A percentile compares a stretch with the other conserved stretches of the same genome.
Conservation (phyloP, 2,797 vertebrate species). For the Sebastes kiyomatsui region DNA sequence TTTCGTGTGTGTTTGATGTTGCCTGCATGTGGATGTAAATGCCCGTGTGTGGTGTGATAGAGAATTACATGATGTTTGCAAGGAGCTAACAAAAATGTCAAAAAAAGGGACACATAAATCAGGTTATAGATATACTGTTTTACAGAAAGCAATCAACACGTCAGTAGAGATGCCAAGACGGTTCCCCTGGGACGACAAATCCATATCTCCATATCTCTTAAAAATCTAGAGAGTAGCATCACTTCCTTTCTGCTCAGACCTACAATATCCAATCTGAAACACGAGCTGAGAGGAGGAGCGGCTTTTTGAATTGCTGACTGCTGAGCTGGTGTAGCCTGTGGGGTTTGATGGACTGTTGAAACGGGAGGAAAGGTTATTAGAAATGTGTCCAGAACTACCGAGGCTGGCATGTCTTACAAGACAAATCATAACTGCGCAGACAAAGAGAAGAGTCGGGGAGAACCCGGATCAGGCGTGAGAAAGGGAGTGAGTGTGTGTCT, state of each 20-base stretch:
- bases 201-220: too few relatives aligned
- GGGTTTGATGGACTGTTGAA: constrained; percentile 53
- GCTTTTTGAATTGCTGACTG: constrained; percentile 27
- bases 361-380: constrained; percentile 42
- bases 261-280: constrained; percentile 11
- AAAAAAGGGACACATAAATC: too few relatives aligned
- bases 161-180: neutral
- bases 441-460: neutral
- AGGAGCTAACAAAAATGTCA: too few relatives aligned
- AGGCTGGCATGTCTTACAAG: constrained; percentile 34
- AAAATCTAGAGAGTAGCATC: neutral
- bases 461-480: neutral
- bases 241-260: neutral
- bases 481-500: neutral
- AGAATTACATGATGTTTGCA: too few relatives aligned
- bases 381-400: constrained; percentile 30
- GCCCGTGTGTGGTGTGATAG: too few relatives aligned
- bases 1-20: too few relatives aligned
- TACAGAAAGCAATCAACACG: neutral
- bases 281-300: constrained; percentile 1
- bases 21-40: too few relatives aligned
- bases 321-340: constrained; percentile 15
- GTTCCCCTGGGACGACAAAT: neutral
- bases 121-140: fast-evolving
- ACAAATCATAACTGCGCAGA: constrained; percentile 30